Evolutionary conservation across 2,113 vertebrate genomes (phyloP).

Genomic region (Anas platyrhynchos): DNA sequence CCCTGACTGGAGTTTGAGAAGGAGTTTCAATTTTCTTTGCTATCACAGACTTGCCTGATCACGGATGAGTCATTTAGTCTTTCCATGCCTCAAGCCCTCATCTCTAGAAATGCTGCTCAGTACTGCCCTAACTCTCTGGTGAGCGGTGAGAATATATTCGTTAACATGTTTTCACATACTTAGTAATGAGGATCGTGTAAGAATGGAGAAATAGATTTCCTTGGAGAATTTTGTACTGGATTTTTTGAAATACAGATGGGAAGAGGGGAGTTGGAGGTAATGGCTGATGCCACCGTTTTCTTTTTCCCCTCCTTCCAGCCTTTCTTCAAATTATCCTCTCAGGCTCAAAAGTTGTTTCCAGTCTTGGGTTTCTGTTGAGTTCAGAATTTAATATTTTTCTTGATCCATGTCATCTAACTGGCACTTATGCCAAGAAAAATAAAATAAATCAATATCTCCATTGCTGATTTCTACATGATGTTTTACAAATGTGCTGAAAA

Average conservation of each 20-base stretch:
- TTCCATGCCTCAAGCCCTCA: neutral
- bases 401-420: neutral
- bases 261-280: neutral
- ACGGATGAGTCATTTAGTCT: neutral
- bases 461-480: neutral
- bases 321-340: neutral
- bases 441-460: neutral
- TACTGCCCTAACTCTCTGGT: neutral
- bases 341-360: neutral
- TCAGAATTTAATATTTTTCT: neutral
- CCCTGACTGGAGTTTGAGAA: neutral
- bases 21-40: slow-evolving; percentile 29
- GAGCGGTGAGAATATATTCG: neutral
- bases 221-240: neutral
- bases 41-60: slow-evolving; percentile 22
- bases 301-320: neutral
- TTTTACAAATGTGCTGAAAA: neutral
- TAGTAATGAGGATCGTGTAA: neutral
- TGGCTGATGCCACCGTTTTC: neutral
- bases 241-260: neutral
- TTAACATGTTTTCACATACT: neutral
- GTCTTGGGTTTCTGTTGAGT: neutral
- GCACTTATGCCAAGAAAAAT: fast-evolving
- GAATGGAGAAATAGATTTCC: neutral
- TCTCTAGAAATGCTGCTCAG: neutral